These are phyloP conservation scores for Nansenia antarctica DNA, from an alignment of 2,113 vertebrate species.

Conservation along the genomic window DNA sequence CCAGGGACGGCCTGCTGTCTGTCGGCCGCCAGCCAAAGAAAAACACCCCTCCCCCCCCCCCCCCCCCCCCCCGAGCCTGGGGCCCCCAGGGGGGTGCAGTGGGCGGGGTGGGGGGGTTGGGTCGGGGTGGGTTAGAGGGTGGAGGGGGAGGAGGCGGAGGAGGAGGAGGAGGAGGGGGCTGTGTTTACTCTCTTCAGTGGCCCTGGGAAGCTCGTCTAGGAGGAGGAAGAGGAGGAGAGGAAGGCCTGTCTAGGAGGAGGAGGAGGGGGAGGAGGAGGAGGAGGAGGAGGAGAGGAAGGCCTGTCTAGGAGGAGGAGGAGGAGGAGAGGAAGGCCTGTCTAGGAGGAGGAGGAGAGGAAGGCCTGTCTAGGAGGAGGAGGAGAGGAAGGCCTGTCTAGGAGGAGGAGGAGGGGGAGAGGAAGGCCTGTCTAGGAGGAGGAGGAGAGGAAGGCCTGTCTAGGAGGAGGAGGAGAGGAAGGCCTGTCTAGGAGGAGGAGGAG, in stretches of 20 bases:
- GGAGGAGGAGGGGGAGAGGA: too few species aligned
- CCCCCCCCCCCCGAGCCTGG: constrained; percentile 43
- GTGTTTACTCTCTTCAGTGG: constrained; percentile 64
- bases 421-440: too few species aligned
- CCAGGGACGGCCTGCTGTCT: constrained; percentile 58
- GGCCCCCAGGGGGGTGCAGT: constrained; percentile 55
- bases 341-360: constrained; percentile 64
- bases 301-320: too few species aligned
- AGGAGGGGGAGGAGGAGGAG: too few species aligned
- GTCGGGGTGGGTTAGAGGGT: constrained; percentile 11
- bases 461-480: constrained; percentile 61
- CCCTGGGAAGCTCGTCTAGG: constrained; percentile 54
- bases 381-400: too few species aligned
- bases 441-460: too few species aligned
- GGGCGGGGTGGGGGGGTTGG: constrained; percentile 32
- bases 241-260: constrained; percentile 51
- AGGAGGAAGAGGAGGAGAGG: constrained; percentile 47
- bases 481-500: too few species aligned
- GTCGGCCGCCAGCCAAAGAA: constrained; percentile 63
- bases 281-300: constrained; percentile 61
- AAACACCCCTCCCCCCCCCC: constrained; percentile 67
- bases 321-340: too few species aligned
- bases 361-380: too few species aligned
- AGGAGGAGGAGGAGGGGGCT: constrained; percentile 40
- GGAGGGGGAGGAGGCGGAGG: constrained; percentile 33